Conservation (phyloP, 2,797 vertebrate species). For the Hozukius guyotensis region DNA sequence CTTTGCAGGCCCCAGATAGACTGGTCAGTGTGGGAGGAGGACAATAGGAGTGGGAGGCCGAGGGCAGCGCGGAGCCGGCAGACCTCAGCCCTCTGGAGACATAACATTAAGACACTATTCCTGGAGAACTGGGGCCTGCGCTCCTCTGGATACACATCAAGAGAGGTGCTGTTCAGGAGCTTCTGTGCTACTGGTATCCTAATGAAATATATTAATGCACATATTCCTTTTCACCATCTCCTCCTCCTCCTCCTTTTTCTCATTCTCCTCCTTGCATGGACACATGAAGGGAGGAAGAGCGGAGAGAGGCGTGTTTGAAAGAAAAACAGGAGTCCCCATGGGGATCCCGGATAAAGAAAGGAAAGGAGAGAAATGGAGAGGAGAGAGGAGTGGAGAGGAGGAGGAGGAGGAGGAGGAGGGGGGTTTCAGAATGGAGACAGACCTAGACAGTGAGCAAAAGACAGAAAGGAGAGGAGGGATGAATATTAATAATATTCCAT, state of each 20-base stretch:
- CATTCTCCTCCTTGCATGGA: slow-evolving; percentile 72
- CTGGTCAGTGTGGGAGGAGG: slow-evolving; percentile 81
- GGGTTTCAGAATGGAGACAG: slow-evolving; percentile 67
- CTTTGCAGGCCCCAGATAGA: slow-evolving; percentile 69
- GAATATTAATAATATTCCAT: slow-evolving; percentile 82
- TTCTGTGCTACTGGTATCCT: slow-evolving; percentile 67
- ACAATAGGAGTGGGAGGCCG: slow-evolving; percentile 77
- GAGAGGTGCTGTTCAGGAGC: slow-evolving; percentile 72
- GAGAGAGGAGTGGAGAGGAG: slow-evolving; percentile 57
- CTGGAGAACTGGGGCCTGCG: slow-evolving; percentile 54
- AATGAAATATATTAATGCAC: slow-evolving; percentile 83
- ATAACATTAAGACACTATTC: slow-evolving; percentile 69
- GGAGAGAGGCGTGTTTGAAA: slow-evolving; percentile 83
- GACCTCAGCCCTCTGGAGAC: slow-evolving; percentile 72
- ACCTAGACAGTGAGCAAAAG: slow-evolving; percentile 76
- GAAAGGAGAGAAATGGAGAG: slow-evolving; percentile 78
- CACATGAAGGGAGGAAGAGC: slow-evolving; percentile 80
- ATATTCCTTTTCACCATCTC: slow-evolving; percentile 63
- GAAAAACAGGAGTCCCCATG: slow-evolving; percentile 83
- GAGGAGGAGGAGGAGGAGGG: slow-evolving; percentile 8
- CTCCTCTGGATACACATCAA: slow-evolving; percentile 74
- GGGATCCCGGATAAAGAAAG: slow-evolving; percentile 78
- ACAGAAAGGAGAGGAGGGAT: slow-evolving; percentile 79
- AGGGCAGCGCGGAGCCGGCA: slow-evolving; percentile 62
- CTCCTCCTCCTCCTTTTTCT: slow-evolving; percentile 65